phyloP scores from a whole-genome alignment of 2,113 vertebrate species.

The Pelecanoides urinatrix region DNA sequence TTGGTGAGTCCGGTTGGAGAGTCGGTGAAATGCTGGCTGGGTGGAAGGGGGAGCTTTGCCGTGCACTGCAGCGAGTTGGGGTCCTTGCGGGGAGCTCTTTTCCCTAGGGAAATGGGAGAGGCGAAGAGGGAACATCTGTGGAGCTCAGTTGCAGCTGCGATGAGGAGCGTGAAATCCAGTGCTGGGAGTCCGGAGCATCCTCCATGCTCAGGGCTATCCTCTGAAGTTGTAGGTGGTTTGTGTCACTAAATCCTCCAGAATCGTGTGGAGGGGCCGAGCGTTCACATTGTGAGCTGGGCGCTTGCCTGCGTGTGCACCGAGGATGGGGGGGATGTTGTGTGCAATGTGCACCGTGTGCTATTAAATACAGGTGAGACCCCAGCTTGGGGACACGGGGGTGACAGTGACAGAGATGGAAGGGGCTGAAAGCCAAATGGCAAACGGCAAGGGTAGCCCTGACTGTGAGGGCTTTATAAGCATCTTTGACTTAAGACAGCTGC shows the following conservation, averaged over 20 bases:
- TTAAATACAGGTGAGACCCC: background rate
- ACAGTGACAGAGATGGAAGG: background rate
- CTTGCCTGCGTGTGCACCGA: fast-evolving
- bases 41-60: background rate
- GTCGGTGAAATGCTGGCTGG: background rate
- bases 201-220: background rate
- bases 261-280: fast-evolving
- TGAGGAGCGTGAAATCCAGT: background rate
- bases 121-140: background rate
- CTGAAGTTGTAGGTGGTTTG: background rate
- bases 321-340: background rate
- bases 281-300: fast-evolving
- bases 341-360: fast-evolving
- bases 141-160: fast-evolving
- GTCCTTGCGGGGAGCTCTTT: background rate
- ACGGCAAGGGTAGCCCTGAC: no score
- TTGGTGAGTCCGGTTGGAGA: background rate
- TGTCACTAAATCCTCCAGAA: background rate
- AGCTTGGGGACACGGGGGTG: background rate
- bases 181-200: background rate
- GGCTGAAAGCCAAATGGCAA: background rate
- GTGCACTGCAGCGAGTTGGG: fast-evolving
- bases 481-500: background rate
- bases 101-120: background rate
- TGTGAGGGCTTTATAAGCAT: background rate